Conservation (phyloP, 2,797 vertebrate genomes). For the Cuniculus paca region DNA sequence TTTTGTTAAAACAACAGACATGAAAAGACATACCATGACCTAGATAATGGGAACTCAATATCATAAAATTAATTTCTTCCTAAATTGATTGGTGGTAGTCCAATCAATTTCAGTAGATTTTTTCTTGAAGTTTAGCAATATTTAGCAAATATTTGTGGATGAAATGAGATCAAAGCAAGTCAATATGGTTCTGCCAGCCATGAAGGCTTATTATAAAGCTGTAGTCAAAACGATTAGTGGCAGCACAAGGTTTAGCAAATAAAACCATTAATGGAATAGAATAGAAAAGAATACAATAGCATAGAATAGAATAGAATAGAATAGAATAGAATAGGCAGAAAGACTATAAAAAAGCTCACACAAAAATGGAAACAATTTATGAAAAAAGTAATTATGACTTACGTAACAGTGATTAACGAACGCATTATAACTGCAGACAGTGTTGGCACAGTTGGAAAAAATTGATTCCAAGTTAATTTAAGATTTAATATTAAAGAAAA, state of each 20-base stretch:
- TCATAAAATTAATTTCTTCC: not conserved
- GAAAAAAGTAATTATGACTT: not conserved
- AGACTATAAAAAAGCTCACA: not conserved
- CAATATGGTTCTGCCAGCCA: not conserved
- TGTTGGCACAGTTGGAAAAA: not conserved
- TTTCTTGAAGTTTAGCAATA: not conserved
- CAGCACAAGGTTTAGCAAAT: not conserved
- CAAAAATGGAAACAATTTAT: not conserved
- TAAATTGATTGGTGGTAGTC: not conserved
- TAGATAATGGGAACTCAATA: not conserved
- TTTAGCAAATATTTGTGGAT: not conserved
- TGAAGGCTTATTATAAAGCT: not conserved
- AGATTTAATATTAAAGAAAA: not conserved
- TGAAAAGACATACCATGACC: not conserved
- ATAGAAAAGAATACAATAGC: not conserved
- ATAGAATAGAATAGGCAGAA: not conserved
- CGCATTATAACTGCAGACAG: not conserved
- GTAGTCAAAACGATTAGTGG: not conserved
- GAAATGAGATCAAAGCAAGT: not conserved
- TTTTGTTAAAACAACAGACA: not conserved
- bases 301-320: not conserved
- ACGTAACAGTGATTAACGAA: not conserved
- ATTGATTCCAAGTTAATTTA: not conserved
- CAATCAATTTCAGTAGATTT: not conserved
- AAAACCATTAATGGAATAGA: not conserved